Percentiles rank a stretch among this genome's conserved stretches.
Conservation (phyloP, 2,113 vertebrate genomes). For the Condylura cristata region DNA sequence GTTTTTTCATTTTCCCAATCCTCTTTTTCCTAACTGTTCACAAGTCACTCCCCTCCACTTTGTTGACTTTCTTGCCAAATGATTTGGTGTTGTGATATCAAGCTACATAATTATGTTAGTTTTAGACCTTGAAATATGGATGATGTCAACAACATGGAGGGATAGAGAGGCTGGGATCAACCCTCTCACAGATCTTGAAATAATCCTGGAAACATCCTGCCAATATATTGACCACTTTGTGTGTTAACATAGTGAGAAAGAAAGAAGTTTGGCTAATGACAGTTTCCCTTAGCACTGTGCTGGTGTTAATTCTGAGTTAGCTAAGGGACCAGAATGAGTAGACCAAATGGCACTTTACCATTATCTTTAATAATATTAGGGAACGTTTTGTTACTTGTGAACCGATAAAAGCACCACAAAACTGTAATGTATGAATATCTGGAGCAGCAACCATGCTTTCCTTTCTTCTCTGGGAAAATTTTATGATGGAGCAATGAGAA, state of each 20-base stretch:
- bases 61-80: conserved; percentile 36
- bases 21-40: conserved; percentile 7
- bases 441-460: neutral
- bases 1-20: conserved; percentile 38
- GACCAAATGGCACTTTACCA: conserved; percentile 20
- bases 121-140: conserved; percentile 38
- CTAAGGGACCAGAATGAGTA: neutral
- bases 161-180: too few relatives aligned
- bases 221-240: neutral
- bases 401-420: neutral
- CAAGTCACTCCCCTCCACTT: conserved; percentile 13
- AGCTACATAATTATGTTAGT: conserved; percentile 24
- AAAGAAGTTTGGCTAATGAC: conserved; percentile 42
- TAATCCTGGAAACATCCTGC: conserved; percentile 42
- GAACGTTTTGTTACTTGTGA: conserved; percentile 31
- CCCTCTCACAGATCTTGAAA: conserved; percentile 8
- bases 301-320: conserved; percentile 17
- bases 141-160: too few relatives aligned
- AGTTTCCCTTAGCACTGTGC: neutral
- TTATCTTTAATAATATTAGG: conserved; percentile 44
- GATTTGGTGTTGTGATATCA: neutral
- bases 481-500: neutral
- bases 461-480: conserved; percentile 29
- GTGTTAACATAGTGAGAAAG: conserved; percentile 24
- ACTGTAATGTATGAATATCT: conserved; percentile 27